These are phyloP conservation scores for Glaucidium brasilianum DNA, from an alignment of 2,113 vertebrate genomes.

Conservation along the genomic window DNA sequence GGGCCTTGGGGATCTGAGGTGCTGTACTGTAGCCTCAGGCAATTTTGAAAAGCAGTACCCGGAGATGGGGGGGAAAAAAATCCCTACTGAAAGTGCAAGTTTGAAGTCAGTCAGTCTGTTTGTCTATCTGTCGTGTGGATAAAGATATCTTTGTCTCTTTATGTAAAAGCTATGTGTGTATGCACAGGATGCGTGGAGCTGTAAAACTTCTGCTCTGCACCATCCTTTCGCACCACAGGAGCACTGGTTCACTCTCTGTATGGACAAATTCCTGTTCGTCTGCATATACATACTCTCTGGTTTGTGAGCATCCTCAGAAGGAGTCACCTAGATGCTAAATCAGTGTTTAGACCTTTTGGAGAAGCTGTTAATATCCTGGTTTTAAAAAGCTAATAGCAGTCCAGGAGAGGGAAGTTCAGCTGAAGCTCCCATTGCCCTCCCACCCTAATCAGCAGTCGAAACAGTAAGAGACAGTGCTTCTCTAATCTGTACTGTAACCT, in stretches of 20 bases:
- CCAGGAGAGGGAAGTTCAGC: slow-evolving; percentile 53
- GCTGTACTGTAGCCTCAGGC: slow-evolving; percentile 96
- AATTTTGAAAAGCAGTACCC: slow-evolving; percentile 95
- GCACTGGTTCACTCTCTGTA: slow-evolving; percentile 50
- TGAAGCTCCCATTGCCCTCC: slow-evolving; percentile 40
- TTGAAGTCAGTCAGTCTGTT: slow-evolving; percentile 80
- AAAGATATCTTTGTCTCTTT: slow-evolving; percentile 77
- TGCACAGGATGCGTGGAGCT: slow-evolving; percentile 48
- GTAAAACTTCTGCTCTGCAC: slow-evolving; percentile 60
- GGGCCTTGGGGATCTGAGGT: slow-evolving; percentile 98
- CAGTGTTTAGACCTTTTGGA: slow-evolving; percentile 53
- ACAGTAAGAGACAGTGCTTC: background rate
- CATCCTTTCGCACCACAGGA: slow-evolving; percentile 16
- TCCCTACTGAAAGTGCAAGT: slow-evolving; percentile 75
- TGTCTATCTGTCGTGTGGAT: slow-evolving; percentile 65
- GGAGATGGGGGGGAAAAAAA: slow-evolving; percentile 73
- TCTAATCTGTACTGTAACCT: background rate
- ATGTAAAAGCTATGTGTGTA: slow-evolving; percentile 52
- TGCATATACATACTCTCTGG: background rate
- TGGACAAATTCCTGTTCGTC: slow-evolving; percentile 63
- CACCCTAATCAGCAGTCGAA: slow-evolving; percentile 29
- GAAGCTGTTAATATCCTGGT: slow-evolving; percentile 33
- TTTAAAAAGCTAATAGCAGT: slow-evolving; percentile 59
- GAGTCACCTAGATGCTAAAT: slow-evolving; percentile 43
- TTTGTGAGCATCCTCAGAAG: slow-evolving; percentile 61